Evolutionary conservation across 2,888 invertebrate genomes (phyloP).

Genomic region (Anarsia innoxiella): DNA sequence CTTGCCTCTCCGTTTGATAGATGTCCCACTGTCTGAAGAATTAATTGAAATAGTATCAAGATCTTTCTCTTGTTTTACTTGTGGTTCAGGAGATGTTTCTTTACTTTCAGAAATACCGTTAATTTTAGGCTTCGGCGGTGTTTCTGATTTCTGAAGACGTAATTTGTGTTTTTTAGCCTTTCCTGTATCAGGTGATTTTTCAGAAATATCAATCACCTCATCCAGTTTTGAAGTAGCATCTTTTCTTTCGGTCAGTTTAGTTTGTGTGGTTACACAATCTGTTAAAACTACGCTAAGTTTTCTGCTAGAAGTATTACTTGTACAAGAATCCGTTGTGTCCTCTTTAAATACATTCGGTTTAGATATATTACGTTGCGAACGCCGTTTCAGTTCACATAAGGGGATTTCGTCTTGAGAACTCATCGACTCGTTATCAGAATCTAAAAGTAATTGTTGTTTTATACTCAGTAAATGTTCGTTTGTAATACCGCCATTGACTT

Average conservation of each 20-base stretch:
- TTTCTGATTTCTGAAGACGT: neutral
- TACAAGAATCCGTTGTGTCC: neutral
- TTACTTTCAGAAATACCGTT: constrained; percentile 9
- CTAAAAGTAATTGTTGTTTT: neutral
- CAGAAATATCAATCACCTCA: too few relatives aligned
- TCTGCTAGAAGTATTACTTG: neutral
- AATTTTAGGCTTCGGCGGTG: neutral
- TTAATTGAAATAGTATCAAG: constrained; percentile 25
- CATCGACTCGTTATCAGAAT: constrained; percentile 7
- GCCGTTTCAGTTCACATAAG: constrained; percentile 1
- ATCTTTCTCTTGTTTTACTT: constrained; percentile 16
- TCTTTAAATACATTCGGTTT: neutral
- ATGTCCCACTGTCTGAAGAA: constrained; percentile 33
- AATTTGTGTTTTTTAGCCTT: neutral
- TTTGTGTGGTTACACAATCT: constrained; percentile 1
- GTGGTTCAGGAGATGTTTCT: constrained; percentile 1
- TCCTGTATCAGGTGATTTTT: too few relatives aligned
- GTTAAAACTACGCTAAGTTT: constrained; percentile 1
- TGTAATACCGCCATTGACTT: neutral
- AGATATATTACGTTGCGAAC: neutral
- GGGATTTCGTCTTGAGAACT: constrained; percentile 9
- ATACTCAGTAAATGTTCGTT: neutral
- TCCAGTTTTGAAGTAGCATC: neutral
- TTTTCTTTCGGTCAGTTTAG: neutral
- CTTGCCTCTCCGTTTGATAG: constrained; percentile 29